A percentile compares a stretch with the other conserved stretches of the same genome.
Conservation (phyloP, 1,140 invertebrate species). For the Drosophila ercepeae region DNA sequence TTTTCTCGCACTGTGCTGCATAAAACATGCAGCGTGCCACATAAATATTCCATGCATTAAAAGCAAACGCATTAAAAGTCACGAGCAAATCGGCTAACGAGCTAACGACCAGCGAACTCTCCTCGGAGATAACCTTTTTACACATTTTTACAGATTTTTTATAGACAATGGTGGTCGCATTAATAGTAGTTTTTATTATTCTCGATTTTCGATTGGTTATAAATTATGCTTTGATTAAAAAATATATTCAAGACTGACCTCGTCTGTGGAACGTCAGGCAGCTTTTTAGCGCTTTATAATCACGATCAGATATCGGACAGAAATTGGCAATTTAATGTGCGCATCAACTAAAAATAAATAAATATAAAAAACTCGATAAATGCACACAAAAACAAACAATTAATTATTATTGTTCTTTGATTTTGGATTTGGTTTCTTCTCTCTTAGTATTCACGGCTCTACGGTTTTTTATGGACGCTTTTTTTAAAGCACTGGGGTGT, state of each 20-base stretch:
- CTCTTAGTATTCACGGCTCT: slow-evolving; percentile 27
- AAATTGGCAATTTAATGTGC: slow-evolving; percentile 72
- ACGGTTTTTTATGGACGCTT: slow-evolving; percentile 54
- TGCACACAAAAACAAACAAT: slow-evolving; percentile 39
- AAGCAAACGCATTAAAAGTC: slow-evolving; percentile 69
- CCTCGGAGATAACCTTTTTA: slow-evolving; percentile 71
- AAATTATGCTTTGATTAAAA: not conserved
- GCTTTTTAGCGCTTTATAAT: slow-evolving; percentile 39
- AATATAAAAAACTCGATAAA: slow-evolving; percentile 43
- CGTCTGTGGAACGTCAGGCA: slow-evolving; percentile 3
- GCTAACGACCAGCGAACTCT: slow-evolving; percentile 27
- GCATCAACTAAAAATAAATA: slow-evolving; percentile 79
- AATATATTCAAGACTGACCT: not conserved
- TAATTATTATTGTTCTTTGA: slow-evolving; percentile 42
- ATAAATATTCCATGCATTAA: slow-evolving; percentile 70
- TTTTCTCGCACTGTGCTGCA: slow-evolving; percentile 51
- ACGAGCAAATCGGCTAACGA: slow-evolving; percentile 43
- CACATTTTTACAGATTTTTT: slow-evolving; percentile 31
- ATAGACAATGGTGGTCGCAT: not conserved
- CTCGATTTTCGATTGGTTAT: no score
- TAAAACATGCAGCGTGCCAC: slow-evolving; percentile 66
- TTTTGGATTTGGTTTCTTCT: slow-evolving; percentile 27
- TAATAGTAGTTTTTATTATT: not conserved
- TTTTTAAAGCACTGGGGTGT: slow-evolving; percentile 45
- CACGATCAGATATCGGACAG: slow-evolving; percentile 41